A percentile compares a stretch with the other conserved stretches of the same genome.
Evolutionary conservation across 2,113 vertebrate genomes (phyloP).

Genomic region (Paraplagusia blochii): DNA sequence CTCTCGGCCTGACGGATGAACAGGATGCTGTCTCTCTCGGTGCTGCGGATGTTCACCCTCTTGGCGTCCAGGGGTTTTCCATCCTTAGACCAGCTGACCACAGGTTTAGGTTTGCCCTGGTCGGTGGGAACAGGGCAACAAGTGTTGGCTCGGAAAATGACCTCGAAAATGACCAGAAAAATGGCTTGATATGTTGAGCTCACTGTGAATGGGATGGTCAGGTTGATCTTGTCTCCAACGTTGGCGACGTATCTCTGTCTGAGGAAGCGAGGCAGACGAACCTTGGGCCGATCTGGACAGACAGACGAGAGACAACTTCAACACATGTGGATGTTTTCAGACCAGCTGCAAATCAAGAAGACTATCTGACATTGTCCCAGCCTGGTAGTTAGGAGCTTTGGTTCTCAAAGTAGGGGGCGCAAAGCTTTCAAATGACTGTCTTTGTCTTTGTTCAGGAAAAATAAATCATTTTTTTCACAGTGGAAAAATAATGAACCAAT

Average conservation of each 20-base stretch:
- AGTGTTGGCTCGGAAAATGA: background rate
- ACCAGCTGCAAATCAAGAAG: no score
- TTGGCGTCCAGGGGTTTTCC: constrained; percentile 80
- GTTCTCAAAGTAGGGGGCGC: no score
- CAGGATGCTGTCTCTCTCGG: constrained; percentile 85
- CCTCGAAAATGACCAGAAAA: background rate
- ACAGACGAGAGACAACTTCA: background rate
- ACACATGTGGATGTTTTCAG: no score
- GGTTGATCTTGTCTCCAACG: constrained; percentile 85
- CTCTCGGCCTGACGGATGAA: constrained; percentile 86
- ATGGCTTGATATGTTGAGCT: constrained; percentile 13
- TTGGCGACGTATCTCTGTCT: constrained; percentile 81
- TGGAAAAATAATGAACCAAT: background rate
- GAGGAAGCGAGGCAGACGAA: constrained; percentile 88
- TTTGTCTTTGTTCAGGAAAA: no score
- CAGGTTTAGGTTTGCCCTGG: constrained; percentile 88
- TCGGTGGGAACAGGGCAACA: background rate
- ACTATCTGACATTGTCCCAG: no score
- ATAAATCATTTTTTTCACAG: no score
- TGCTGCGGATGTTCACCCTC: constrained; percentile 78
- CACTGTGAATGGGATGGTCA: constrained; percentile 92
- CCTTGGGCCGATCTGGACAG: constrained; percentile 85
- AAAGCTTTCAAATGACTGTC: no score
- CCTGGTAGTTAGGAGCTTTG: no score
- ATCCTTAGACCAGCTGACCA: constrained; percentile 83